Conservation (phyloP, 1,140 invertebrate species). For the Hylyphantes graminicola region DNA sequence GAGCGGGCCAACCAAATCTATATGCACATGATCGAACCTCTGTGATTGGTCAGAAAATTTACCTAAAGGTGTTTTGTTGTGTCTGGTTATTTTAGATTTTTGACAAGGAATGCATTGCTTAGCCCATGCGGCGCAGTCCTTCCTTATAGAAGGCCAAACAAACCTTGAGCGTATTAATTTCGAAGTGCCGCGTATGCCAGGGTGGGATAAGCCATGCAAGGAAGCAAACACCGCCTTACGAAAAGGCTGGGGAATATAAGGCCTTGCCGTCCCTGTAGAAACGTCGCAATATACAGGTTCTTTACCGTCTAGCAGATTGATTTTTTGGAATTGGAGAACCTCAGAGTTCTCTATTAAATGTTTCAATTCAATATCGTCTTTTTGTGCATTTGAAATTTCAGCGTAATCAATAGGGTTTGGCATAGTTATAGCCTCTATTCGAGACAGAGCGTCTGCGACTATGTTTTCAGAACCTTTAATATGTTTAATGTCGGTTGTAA, state of each 20-base stretch:
- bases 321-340: not conserved
- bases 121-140: conserved; percentile 15
- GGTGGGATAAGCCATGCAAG: conserved; percentile 10
- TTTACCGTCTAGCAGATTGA: not conserved
- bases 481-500: not conserved
- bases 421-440: conserved; percentile 5
- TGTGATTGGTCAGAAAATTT: conserved; percentile 14
- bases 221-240: not conserved
- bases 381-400: not conserved
- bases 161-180: conserved; percentile 10
- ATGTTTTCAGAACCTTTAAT: conserved; percentile 26
- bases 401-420: not conserved
- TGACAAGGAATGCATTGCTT: conserved; percentile 47
- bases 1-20: conserved; percentile 63
- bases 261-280: not conserved
- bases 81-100: conserved; percentile 52
- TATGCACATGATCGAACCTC: conserved; percentile 68
- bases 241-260: not conserved
- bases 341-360: not conserved
- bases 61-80: conserved; percentile 45
- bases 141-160: conserved; percentile 45
- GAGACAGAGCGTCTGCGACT: not conserved
- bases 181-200: not conserved
- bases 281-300: not conserved
- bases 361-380: not conserved